Evolutionary conservation across 2,113 vertebrate species (phyloP).

Genomic region (Ammodytes marinus): DNA sequence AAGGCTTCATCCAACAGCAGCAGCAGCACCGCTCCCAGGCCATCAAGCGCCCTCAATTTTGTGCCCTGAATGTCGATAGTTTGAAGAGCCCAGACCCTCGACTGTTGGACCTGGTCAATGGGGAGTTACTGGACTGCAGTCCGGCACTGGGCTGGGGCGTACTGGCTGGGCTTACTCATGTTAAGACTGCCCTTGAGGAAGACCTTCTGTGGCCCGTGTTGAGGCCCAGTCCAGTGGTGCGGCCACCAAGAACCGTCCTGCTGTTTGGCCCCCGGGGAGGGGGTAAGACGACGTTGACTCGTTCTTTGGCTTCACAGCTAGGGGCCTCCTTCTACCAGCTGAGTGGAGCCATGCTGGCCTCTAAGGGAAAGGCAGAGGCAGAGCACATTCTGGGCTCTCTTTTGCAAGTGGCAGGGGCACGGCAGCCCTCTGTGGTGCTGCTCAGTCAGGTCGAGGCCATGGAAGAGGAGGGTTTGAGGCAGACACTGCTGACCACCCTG

Average conservation of each 20-base stretch:
- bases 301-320: constrained; percentile 92
- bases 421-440: constrained; percentile 90
- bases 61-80: constrained; percentile 80
- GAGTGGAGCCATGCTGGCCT: constrained; percentile 87
- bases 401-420: constrained; percentile 89
- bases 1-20: constrained; percentile 79
- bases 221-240: constrained; percentile 80
- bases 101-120: constrained; percentile 90
- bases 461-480: constrained; percentile 86
- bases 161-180: constrained; percentile 89
- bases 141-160: constrained; percentile 93
- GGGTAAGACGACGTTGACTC: constrained; percentile 91
- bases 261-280: constrained; percentile 94
- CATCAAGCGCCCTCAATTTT: constrained; percentile 76
- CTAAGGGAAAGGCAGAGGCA: constrained; percentile 90
- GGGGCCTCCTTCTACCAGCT: constrained; percentile 91
- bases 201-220: constrained; percentile 95
- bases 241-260: constrained; percentile 88
- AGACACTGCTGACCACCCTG: constrained; percentile 89
- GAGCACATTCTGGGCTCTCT: constrained; percentile 92
- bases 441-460: constrained; percentile 92
- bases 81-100: constrained; percentile 88
- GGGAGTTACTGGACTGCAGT: constrained; percentile 91
- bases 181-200: constrained; percentile 93
- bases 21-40: constrained; percentile 75